Conservation (phyloP, 2,113 vertebrate species). For the Apodemus speciosus region DNA sequence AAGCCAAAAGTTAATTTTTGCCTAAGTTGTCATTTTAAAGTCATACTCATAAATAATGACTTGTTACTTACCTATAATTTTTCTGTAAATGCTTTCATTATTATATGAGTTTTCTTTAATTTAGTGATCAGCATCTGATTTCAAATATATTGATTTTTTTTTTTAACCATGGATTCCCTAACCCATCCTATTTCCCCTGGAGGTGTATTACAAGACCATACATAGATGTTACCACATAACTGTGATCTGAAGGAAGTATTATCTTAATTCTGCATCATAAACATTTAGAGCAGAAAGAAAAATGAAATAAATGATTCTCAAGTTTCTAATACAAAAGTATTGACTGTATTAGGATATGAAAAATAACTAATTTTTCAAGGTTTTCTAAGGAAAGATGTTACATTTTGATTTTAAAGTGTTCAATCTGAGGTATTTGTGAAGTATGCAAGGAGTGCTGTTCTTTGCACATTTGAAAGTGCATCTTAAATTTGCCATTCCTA, state of each 20-base stretch:
- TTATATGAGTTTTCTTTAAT: constrained; percentile 17
- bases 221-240: constrained; percentile 1
- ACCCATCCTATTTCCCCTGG: neutral
- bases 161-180: neutral
- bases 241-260: constrained; percentile 40
- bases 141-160: constrained; percentile 24
- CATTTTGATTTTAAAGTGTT: constrained; percentile 52
- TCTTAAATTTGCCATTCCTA: constrained; percentile 38
- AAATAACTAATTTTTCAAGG: constrained; percentile 29
- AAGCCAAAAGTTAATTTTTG: constrained; percentile 35
- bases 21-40: neutral
- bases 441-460: neutral
- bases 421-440: constrained; percentile 7
- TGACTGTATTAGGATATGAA: constrained; percentile 24
- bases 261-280: constrained; percentile 36
- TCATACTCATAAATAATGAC: constrained; percentile 9
- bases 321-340: constrained; percentile 22
- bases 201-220: constrained; percentile 2
- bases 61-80: constrained; percentile 18
- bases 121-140: constrained; percentile 38
- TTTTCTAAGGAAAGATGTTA: constrained; percentile 40
- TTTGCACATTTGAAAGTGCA: constrained; percentile 24
- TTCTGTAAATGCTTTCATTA: constrained; percentile 44
- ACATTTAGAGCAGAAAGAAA: constrained; percentile 5
- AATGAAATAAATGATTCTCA: neutral